Percentiles rank a stretch among this genome's conserved stretches.
Conservation (phyloP, 2,113 vertebrate genomes). For the Cathartes aura region DNA sequence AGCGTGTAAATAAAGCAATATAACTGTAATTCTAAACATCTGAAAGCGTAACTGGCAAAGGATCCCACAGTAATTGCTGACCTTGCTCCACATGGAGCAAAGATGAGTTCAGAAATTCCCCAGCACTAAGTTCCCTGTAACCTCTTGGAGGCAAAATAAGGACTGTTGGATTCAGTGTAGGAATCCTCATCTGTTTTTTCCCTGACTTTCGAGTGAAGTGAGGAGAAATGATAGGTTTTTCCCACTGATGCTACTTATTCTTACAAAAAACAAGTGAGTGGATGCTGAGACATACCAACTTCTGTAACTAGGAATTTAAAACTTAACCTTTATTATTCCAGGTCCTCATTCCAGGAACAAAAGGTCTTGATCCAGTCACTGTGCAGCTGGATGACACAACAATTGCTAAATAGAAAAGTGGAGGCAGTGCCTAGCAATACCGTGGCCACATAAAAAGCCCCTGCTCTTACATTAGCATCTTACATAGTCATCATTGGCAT, state of each 20-base stretch:
- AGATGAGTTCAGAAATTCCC: background rate
- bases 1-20: background rate
- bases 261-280: background rate
- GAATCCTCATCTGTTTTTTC: background rate
- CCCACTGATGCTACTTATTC: background rate
- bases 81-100: background rate
- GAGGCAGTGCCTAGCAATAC: constrained; percentile 77
- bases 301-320: constrained; percentile 27
- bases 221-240: background rate
- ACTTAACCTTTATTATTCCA: constrained; percentile 49
- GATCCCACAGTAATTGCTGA: background rate
- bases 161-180: background rate
- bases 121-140: background rate
- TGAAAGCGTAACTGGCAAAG: background rate
- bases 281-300: background rate
- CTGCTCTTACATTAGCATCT: constrained; percentile 61
- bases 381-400: constrained; percentile 77
- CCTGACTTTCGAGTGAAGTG: background rate
- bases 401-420: constrained; percentile 82
- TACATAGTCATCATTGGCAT: constrained; percentile 77
- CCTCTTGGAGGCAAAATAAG: background rate
- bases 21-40: background rate
- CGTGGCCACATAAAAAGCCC: constrained; percentile 79
- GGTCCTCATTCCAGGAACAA: constrained; percentile 76
- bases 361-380: constrained; percentile 76